Evolutionary conservation across 2,888 invertebrate species (phyloP), one percentile per base, ranked within the genome.

Genomic region (Netelia melanura): DNA sequence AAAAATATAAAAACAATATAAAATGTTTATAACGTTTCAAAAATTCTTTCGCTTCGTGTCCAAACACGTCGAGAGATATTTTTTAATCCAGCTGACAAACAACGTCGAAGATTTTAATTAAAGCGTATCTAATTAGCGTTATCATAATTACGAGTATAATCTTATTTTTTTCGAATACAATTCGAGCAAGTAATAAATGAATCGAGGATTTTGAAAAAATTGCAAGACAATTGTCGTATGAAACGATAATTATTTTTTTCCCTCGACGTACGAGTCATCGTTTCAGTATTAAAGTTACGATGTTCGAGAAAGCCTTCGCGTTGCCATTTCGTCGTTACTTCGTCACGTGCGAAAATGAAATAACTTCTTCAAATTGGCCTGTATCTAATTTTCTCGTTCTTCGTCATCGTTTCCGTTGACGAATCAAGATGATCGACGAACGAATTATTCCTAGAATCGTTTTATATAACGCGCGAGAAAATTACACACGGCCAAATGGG

Each of bases 261-360:
- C 25, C 62, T 78, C 30, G 67, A 44, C 30, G 38, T 58, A 58
- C 58, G 17, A 62, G 62, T 70, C 62, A 56, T 62, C 61, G 61
- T 38, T 79, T 44, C 54, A 17, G 70, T 71, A 48, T 64, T 71
- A 43, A 11, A 64, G 52, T 43, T 11, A 21, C 44, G 70, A 72
- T 44, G 38, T 17, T 56, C 23, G 61, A 64, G 68, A 54, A 21
- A 62, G 65, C 70, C 71, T 64, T 23, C 72, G 43, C 75, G 67
- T 77, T 5, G 30, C 6, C 30, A 81, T 79, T 72, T 56, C 75
- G n/a, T 44, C 48, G 10, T 72, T 48, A 68, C 64, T 74, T 52
- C 43, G 78, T 76, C 85, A 85, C 85, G 85, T 82, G 82, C 71
- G 38, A 17, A 79, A 79, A 68, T 64, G 74, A 70, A 79, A 71